Evolutionary conservation across 92 coral and sea anemone species (phyloP).

Genomic region (Isaurus tuberculatus): DNA sequence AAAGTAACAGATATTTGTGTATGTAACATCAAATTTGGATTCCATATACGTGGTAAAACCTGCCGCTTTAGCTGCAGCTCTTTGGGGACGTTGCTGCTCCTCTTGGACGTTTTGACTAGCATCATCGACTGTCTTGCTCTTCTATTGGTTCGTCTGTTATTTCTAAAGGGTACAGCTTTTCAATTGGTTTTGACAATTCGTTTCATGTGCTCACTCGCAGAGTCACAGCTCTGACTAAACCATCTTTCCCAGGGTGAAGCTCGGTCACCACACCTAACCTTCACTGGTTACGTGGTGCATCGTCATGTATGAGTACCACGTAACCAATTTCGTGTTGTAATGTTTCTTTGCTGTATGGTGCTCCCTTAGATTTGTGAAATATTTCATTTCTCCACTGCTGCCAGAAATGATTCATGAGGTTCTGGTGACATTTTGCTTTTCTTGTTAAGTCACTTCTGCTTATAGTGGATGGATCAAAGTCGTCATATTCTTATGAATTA

Average conservation of each 20-base stretch:
- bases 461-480: not conserved
- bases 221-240: slow-evolving; percentile 23
- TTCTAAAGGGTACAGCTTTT: slow-evolving; percentile 37
- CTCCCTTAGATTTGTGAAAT: not conserved
- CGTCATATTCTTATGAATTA: not conserved
- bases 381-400: slow-evolving; percentile 11
- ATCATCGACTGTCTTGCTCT: not conserved
- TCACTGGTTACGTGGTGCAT: slow-evolving; percentile 35
- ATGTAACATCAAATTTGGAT: no score
- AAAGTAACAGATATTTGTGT: no score
- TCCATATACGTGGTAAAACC: no score
- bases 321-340: not conserved
- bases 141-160: slow-evolving; percentile 9
- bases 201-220: slow-evolving; percentile 2
- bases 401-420: slow-evolving; percentile 7
- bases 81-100: no score
- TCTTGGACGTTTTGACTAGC: no score
- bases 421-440: not conserved
- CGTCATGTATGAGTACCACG: slow-evolving; percentile 35
- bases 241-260: slow-evolving; percentile 34
- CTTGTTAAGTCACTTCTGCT: not conserved
- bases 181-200: slow-evolving; percentile 37
- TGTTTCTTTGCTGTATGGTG: slow-evolving; percentile 1
- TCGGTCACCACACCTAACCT: slow-evolving; percentile 29
- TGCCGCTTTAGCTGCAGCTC: no score